Evolutionary conservation across 2,113 vertebrate genomes (phyloP), one percentile per base, ranked within the genome.

Genomic region (Euleptes europaea): DNA sequence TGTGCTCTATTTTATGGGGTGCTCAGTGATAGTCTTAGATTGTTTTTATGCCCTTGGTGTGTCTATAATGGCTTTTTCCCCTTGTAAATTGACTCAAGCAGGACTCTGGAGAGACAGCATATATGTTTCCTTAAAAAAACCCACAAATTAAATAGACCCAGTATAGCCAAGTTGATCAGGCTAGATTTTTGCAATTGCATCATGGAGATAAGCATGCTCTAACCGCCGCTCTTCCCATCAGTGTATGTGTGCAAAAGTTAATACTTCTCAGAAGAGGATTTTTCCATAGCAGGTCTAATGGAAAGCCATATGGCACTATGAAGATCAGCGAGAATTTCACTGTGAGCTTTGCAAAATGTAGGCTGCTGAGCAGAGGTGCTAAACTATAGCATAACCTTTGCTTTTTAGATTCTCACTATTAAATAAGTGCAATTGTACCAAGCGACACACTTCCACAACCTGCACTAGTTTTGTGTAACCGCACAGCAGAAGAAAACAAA

Each of bases 401-500:
- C 21, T 38, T 42, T 84, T 51, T 80, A 51, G 11, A 66, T 28
- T 54, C 21, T 77, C 67, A 15, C 4, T 57, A 44, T 84, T 82
- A 86, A 83, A 88, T 84, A n/a, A 35, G 10, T 88, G 84, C 60
- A 33, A 0, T 31, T 49, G 81, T 86, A 77, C 33, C 19, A 85
- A 87, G 80, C 0, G 57, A 80, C 83, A 8, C 35, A 15, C 12
- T 40, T 74, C 0, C 42, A 47, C 72, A 4, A 15, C 8, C 74
- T 12, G n/a, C 2, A 86, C 79, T 15, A 77, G 12, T 83, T 40
- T 81, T 31, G 3, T 67, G 57, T 87, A 90, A 77, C 23, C 21
- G n/a, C 60, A 82, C 88, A 82, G 21, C 11, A 81, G 86, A 89
- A 89, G 60, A 23, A 91, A 94, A 88, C 35, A 87, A 86, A 89